phyloP scores from a whole-genome alignment of 2,888 invertebrate genomes.

The Cephus spinipes region DNA sequence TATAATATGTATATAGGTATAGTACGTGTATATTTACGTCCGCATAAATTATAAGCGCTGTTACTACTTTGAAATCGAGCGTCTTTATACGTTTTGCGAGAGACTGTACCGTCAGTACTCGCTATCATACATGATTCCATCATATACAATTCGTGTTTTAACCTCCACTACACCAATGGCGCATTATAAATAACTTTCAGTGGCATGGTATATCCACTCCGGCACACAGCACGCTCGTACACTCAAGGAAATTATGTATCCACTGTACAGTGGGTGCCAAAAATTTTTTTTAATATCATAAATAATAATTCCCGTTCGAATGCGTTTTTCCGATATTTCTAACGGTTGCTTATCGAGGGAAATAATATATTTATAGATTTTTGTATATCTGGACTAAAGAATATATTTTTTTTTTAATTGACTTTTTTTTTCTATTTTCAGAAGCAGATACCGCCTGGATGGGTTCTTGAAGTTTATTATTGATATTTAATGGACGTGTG shows the following conservation, averaged over 20 bases:
- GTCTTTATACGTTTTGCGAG: constrained; percentile 26
- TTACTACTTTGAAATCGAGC: neutral
- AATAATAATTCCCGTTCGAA: constrained; percentile 16
- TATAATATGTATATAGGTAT: neutral
- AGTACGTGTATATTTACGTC: neutral
- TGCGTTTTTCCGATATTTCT: neutral
- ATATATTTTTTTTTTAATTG: neutral
- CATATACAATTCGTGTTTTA: constrained; percentile 46
- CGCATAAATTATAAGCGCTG: neutral
- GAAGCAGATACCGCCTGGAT: neutral
- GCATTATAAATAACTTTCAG: constrained; percentile 56
- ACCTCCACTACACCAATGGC: constrained; percentile 40
- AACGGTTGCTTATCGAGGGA: neutral
- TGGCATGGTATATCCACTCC: constrained; percentile 25
- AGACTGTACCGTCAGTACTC: constrained; percentile 37
- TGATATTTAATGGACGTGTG: neutral
- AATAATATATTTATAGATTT: neutral
- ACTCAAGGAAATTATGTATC: constrained; percentile 43
- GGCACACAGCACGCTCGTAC: constrained; percentile 14
- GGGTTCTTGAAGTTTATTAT: neutral
- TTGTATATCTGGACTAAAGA: neutral
- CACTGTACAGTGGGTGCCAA: constrained; percentile 34
- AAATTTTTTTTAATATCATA: constrained; percentile 27
- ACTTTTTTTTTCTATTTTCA: neutral
- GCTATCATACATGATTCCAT: constrained; percentile 48